Conservation (phyloP, 2,797 vertebrate species). For the Crax fasciolata region DNA sequence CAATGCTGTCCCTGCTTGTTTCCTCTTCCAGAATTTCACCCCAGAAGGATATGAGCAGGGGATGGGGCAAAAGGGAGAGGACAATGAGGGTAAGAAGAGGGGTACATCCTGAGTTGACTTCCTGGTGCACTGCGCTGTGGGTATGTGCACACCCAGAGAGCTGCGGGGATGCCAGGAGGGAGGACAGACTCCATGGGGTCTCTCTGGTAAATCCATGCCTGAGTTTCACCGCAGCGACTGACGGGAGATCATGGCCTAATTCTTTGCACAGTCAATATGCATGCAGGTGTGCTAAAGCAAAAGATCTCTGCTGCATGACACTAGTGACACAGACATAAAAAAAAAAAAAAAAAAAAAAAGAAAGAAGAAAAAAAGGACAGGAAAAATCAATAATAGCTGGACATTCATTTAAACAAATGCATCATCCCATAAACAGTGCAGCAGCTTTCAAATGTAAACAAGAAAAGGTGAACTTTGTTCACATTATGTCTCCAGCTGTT, state of each 20-base stretch:
- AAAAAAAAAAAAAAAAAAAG: background rate
- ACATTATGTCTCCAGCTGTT: conserved; percentile 84
- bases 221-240: conserved; percentile 13
- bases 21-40: background rate
- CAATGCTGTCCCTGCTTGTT: background rate
- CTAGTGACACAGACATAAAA: conserved; percentile 54
- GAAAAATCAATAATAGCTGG: conserved; percentile 77
- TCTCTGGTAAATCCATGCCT: background rate
- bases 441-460: conserved; percentile 83
- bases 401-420: conserved; percentile 83
- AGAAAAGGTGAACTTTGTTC: conserved; percentile 83
- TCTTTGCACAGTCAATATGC: conserved; percentile 22
- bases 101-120: background rate
- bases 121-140: rapidly evolving
- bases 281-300: conserved; percentile 44
- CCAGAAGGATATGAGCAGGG: background rate
- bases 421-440: conserved; percentile 81
- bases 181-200: background rate
- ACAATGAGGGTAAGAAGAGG: background rate
- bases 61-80: background rate
- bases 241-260: background rate
- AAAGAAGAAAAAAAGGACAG: conserved; percentile 1
- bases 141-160: background rate
- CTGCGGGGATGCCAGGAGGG: background rate
- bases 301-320: conserved; percentile 46